phyloP scores from a whole-genome alignment of 2,888 invertebrate genomes.

The Drosophila picticornis region DNA sequence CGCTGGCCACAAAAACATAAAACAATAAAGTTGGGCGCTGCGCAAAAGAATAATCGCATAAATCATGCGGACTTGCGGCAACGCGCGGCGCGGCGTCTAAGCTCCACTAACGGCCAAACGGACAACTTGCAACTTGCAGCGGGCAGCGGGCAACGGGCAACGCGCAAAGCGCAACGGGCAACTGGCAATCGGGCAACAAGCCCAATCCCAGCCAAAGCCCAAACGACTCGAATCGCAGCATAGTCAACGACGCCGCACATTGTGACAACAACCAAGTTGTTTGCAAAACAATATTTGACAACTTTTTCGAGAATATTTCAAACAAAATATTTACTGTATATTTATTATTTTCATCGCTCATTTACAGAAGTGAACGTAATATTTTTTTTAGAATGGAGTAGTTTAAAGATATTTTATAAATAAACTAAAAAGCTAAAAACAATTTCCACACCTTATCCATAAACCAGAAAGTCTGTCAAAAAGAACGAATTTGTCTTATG shows the following conservation, averaged over 20 bases:
- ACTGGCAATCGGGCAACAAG: constrained; percentile 34
- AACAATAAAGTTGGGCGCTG: constrained; percentile 80
- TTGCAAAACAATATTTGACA: neutral
- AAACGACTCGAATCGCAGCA: constrained; percentile 14
- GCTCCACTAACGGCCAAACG: constrained; percentile 66
- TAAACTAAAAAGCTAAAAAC: neutral
- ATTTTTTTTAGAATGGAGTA: neutral
- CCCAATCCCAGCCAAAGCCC: constrained; percentile 17
- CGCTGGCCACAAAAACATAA: constrained; percentile 74
- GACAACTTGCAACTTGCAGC: constrained; percentile 14
- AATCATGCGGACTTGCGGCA: constrained; percentile 78
- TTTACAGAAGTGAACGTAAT: neutral
- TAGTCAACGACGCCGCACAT: constrained; percentile 10
- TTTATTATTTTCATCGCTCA: neutral
- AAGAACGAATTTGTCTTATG: neutral
- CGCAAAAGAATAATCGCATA: constrained; percentile 80
- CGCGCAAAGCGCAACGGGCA: constrained; percentile 33
- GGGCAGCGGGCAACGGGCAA: constrained; percentile 40
- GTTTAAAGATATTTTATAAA: neutral
- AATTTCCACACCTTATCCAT: neutral
- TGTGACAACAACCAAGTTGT: constrained; percentile 1
- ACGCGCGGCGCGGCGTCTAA: constrained; percentile 62
- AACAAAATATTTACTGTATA: neutral
- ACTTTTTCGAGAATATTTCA: neutral
- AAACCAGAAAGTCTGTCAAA: neutral